Evolutionary conservation across 2,113 vertebrate genomes (phyloP).

Genomic region (Eonycteris spelaea): DNA sequence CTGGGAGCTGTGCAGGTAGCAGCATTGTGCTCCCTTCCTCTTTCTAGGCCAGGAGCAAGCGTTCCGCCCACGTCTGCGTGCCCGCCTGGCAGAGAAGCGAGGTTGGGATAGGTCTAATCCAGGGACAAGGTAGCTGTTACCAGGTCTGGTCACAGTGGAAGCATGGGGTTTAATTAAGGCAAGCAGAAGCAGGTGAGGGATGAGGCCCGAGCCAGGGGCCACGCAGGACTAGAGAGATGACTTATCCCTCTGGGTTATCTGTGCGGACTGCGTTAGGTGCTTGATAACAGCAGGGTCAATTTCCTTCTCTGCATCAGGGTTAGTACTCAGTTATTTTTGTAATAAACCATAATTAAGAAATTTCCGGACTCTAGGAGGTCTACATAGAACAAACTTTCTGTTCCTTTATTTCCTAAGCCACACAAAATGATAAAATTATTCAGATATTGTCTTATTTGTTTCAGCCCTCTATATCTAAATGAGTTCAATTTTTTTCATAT

Average conservation of each 20-base stretch:
- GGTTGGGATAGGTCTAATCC: not conserved
- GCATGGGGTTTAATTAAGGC: not conserved
- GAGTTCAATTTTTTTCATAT: not conserved
- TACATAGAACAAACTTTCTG: not conserved
- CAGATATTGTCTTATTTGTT: not conserved
- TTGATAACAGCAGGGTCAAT: not conserved
- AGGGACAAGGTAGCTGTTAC: not conserved
- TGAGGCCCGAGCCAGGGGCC: not conserved
- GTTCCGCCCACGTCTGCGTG: not conserved
- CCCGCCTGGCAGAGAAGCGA: not conserved
- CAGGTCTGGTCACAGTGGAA: not conserved
- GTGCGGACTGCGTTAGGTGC: not conserved
- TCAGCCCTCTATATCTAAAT: not conserved
- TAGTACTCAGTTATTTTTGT: not conserved
- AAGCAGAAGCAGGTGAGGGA: not conserved
- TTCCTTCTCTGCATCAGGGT: not conserved
- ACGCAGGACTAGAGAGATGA: not conserved
- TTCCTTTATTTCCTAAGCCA: not conserved
- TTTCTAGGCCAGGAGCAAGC: not conserved
- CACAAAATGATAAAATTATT: not conserved
- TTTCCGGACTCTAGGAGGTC: not conserved
- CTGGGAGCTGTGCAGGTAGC: not conserved
- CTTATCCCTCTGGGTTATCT: not conserved
- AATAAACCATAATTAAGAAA: not conserved
- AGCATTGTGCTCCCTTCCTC: not conserved